Percentiles rank a stretch among this genome's conserved stretches.
phyloP scores from a whole-genome alignment of 2,797 vertebrate genomes.

The Hapalemur alaotrensis region DNA sequence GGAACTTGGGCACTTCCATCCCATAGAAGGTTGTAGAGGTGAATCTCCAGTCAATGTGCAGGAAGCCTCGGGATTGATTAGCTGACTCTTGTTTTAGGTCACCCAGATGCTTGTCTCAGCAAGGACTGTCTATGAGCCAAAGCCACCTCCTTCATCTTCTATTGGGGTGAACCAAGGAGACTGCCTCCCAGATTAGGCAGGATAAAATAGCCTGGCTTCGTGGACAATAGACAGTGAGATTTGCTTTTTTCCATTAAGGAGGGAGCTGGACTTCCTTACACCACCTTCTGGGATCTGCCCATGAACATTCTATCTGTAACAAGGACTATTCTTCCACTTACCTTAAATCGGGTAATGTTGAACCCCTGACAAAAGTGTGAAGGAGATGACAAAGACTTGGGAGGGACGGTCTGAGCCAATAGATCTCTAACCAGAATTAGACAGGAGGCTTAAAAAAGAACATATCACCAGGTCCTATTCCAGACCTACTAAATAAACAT shows the following conservation, averaged over 20 bases:
- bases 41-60: background rate
- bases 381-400: background rate
- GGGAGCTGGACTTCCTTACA: background rate
- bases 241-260: background rate
- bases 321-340: background rate
- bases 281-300: background rate
- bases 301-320: background rate
- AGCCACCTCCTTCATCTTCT: background rate
- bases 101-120: background rate
- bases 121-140: background rate
- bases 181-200: fast-evolving
- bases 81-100: background rate
- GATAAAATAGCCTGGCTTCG: background rate
- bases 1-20: background rate
- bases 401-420: background rate
- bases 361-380: background rate
- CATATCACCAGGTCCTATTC: fast-evolving
- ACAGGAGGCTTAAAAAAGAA: background rate
- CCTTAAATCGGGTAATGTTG: background rate
- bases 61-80: background rate
- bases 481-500: background rate
- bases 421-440: background rate
- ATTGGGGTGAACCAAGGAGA: background rate
- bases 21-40: background rate
- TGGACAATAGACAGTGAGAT: background rate